A percentile compares a stretch with the other conserved stretches of the same genome.
phyloP scores from a whole-genome alignment of 2,113 vertebrate genomes.

The human (Homo sapiens) region DNA sequence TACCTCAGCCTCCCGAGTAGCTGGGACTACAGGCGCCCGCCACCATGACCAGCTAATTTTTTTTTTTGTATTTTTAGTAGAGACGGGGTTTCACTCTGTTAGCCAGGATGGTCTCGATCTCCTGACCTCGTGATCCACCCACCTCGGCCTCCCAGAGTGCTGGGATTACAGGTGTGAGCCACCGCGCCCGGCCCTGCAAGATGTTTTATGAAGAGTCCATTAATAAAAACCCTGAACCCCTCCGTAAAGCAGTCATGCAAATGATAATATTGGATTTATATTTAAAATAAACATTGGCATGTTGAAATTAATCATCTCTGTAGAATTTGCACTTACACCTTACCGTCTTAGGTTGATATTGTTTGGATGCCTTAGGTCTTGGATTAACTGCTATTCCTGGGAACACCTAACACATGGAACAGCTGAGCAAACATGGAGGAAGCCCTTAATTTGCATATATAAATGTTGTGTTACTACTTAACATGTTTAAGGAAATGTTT shows the following conservation, averaged over 20 bases:
- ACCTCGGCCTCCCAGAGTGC: too few species aligned
- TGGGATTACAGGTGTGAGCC: too few species aligned
- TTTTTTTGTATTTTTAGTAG: too few species aligned
- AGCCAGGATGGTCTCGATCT: too few species aligned
- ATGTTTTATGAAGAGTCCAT: background rate
- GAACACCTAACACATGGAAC: background rate
- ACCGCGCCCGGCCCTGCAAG: background rate
- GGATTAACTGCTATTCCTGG: background rate
- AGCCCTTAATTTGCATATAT: background rate
- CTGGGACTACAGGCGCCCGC: too few species aligned
- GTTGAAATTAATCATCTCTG: background rate
- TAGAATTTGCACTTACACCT: too few species aligned
- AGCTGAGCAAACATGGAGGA: background rate
- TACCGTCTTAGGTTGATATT: background rate
- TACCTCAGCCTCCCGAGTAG: too few species aligned
- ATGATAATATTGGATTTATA: too few species aligned
- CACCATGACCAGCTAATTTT: too few species aligned
- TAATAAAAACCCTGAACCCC: background rate
- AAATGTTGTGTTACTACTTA: background rate
- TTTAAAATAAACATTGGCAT: background rate
- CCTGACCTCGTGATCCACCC: too few species aligned
- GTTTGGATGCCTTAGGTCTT: background rate
- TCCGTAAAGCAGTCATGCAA: background rate
- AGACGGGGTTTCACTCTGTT: too few species aligned
- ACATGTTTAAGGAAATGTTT: background rate